Evolutionary conservation across 2,888 invertebrate genomes (phyloP), one percentile per base, ranked within the genome.

Genomic region (Drosophila basisetae): DNA sequence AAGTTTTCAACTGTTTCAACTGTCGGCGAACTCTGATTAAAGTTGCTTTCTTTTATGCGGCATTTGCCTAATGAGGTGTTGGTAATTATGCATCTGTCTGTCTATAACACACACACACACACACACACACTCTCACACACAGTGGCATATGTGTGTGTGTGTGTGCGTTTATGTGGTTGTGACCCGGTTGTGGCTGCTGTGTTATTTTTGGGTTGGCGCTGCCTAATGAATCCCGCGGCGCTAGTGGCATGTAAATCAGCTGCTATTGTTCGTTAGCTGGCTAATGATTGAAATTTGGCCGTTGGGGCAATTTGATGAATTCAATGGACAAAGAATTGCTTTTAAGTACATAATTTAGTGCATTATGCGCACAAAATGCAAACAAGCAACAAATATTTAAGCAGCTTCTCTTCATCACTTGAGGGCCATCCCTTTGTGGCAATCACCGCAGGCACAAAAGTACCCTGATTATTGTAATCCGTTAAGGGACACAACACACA

Each of bases 51-150:
- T 59, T 54, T 63, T 61, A 43, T 78, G 69, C 73, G 67, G 67
- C 80, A 69, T 80, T 76, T 80, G 79, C 78, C 89, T 85, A 89
- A 89, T 87, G 89, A 90, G 90, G 82, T 89, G 89, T 77, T 76
- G 71, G 70, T 80, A 76, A 73, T 79, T 90, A 83, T 62, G 74
- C 66, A 60, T 59, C 33, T 54, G 30, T 62, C 30, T 47, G 47
- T 72, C 16, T 35, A 47, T 33, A 22, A 25, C 52, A 49, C 50
- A 11, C 33, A 41, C 33, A 43, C 22, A 53, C 31, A 31, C 30
- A 30, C 30, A 30, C 30, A 30, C 30, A 6, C 30, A 30, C 30
- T 1, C 22, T 22, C 22, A 53, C 33, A 35, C 54, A 10, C 3
- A 18, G 54, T 55, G n/a, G 39, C 41, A 41, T 41, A 41, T 39